These are phyloP conservation scores for Zhengitettix transpicula DNA, from an alignment of 2,888 invertebrate genomes.

Conservation along the genomic window DNA sequence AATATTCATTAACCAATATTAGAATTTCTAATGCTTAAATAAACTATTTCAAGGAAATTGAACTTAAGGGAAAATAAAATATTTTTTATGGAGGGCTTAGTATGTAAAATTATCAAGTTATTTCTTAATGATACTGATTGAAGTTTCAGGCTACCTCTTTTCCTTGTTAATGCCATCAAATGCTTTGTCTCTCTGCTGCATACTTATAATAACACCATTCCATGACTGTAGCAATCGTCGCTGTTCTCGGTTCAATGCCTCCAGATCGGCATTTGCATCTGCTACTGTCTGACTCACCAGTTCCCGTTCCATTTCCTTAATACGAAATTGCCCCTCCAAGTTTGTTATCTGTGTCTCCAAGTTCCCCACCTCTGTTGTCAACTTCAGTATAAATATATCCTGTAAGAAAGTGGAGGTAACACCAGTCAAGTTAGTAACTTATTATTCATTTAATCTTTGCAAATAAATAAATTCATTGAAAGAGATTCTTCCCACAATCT, in stretches of 20 bases:
- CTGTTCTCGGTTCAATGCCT: conserved; percentile 51
- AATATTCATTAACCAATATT: too few species aligned
- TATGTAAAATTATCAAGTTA: too few species aligned
- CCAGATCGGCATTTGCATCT: conserved; percentile 54
- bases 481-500: too few species aligned
- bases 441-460: neutral
- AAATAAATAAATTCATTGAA: neutral
- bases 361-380: conserved; percentile 52
- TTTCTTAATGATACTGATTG: too few species aligned
- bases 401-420: conserved; percentile 4
- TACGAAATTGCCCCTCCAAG: conserved; percentile 43
- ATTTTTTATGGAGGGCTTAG: too few species aligned
- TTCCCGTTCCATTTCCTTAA: conserved; percentile 46
- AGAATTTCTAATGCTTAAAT: too few species aligned
- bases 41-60: too few species aligned
- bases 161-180: conserved; percentile 42
- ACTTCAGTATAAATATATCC: conserved; percentile 48
- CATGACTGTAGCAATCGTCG: conserved; percentile 51
- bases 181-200: conserved; percentile 49
- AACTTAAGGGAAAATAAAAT: too few species aligned
- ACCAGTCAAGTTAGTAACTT: neutral
- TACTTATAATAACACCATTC: conserved; percentile 55
- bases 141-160: conserved; percentile 27
- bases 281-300: conserved; percentile 39
- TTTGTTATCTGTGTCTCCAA: conserved; percentile 47